Evolutionary conservation across 2,888 invertebrate genomes (phyloP).

Genomic region (Serrognathus titanus): DNA sequence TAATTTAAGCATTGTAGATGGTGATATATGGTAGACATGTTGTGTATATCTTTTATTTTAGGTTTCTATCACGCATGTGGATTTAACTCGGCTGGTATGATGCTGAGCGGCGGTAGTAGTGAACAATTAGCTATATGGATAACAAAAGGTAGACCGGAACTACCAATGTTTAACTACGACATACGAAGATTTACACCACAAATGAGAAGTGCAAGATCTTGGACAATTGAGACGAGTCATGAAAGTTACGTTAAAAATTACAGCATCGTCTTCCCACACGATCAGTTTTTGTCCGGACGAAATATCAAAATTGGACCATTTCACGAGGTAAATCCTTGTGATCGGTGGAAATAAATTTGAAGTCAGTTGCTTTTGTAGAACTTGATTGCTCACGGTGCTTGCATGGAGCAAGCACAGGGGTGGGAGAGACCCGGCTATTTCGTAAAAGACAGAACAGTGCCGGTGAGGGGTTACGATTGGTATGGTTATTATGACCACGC

Average conservation of each 20-base stretch:
- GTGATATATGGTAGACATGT: not conserved
- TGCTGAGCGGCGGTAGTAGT: constrained; percentile 84
- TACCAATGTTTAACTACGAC: constrained; percentile 85
- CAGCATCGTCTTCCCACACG: constrained; percentile 75
- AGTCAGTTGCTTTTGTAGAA: constrained; percentile 26
- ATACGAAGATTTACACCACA: constrained; percentile 76
- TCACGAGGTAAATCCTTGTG: constrained; percentile 54
- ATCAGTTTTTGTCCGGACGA: constrained; percentile 78
- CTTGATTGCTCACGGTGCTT: constrained; percentile 72
- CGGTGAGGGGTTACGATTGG: constrained; percentile 78
- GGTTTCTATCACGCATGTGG: constrained; percentile 85
- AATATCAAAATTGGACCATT: constrained; percentile 67
- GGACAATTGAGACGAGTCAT: constrained; percentile 80
- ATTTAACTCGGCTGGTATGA: constrained; percentile 90
- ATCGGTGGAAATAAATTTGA: not conserved
- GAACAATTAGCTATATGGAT: constrained; percentile 86
- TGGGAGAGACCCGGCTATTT: constrained; percentile 91
- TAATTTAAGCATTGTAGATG: not conserved
- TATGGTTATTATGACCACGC: constrained; percentile 75
- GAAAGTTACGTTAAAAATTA: constrained; percentile 90
- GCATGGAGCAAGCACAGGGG: constrained; percentile 84
- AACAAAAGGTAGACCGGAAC: constrained; percentile 72
- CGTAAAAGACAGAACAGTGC: constrained; percentile 53
- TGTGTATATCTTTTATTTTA: constrained; percentile 17
- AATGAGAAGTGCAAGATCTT: constrained; percentile 66